A percentile compares a stretch with the other conserved stretches of the same genome.
phyloP scores from a whole-genome alignment of 2,113 vertebrate species.

The Dasyprocta punctata region DNA sequence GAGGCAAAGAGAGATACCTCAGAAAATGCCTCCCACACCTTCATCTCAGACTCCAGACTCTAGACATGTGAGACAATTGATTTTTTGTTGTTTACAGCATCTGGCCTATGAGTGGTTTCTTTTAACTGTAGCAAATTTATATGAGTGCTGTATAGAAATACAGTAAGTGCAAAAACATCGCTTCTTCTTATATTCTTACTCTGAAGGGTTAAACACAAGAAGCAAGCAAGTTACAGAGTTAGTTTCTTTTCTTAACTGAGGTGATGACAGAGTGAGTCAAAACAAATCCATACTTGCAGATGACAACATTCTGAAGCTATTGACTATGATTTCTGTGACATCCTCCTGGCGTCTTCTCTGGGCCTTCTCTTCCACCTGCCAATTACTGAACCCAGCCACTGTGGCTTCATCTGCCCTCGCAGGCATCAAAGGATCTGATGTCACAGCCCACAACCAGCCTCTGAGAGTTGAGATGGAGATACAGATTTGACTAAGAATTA shows the following conservation, averaged over 20 bases:
- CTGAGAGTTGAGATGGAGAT: not conserved
- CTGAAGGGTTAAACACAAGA: slow-evolving; percentile 3
- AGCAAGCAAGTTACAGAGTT: not conserved
- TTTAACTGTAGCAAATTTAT: not conserved
- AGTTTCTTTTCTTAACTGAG: not conserved
- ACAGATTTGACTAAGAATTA: not conserved
- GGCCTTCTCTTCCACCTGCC: slow-evolving; percentile 53
- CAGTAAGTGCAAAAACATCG: not conserved
- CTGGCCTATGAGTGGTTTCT: not conserved
- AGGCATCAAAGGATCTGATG: slow-evolving; percentile 12
- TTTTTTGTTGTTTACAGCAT: not conserved
- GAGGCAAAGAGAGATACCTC: not conserved
- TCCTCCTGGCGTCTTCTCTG: not conserved
- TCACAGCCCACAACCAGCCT: not conserved
- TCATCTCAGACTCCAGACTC: not conserved
- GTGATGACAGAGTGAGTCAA: not conserved
- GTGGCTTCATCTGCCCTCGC: not conserved
- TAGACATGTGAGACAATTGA: not conserved
- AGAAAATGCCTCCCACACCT: not conserved
- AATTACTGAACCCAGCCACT: not conserved
- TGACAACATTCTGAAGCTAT: not conserved
- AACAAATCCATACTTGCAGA: slow-evolving; percentile 45
- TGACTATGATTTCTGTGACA: slow-evolving; percentile 5
- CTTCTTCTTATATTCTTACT: not conserved
- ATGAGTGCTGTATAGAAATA: not conserved